Evolutionary conservation across 1,140 invertebrate genomes (phyloP), one percentile per base, ranked within the genome.

Genomic region (Hormaphis cornu): DNA sequence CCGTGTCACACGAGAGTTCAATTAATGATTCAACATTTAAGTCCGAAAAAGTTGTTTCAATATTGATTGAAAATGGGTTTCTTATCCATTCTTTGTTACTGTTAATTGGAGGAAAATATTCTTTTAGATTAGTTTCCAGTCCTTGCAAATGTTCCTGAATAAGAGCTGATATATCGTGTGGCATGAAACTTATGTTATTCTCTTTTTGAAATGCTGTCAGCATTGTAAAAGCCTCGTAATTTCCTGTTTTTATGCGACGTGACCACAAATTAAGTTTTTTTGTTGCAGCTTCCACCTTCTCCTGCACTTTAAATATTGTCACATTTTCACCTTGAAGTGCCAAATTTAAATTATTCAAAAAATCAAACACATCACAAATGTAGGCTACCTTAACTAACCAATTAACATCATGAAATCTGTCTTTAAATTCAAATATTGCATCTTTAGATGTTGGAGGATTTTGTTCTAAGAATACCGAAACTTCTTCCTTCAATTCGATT

Each of bases 401-500:
- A 30, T 16, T 18, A 26, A 6, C n/a, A 44, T 63, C 59, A 63
- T 14, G 50, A 14, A 63, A 44, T 28, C 30, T 33, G 30, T 33
- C 30, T 33, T 33, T 33, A 33, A 33, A 33, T 33, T 33, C 30
- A 33, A 33, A 33, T 33, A 33, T 33, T 33, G 30, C 30, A 33
- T 33, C 30, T 33, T 33, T 33, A 33, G 30, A 42, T 9, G 26
- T 26, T 28, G 10, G 14, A 14, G 7, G 14, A 63, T 22, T 16
- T 28, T 16, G 53, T 56, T 33, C 30, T 24, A 20, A 37, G 26
- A 56, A 56, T 28, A 56, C 28, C 9, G 42, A 69, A 46, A 73
- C 71, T 72, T 74, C 73, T 40, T 74, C 69, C 73, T 73, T 73
- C 61, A 78, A 73, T 70, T 78, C 75, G 74, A 75, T 76, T 70